phyloP scores from a whole-genome alignment of 1,140 invertebrate species.

The Euura lappo region DNA sequence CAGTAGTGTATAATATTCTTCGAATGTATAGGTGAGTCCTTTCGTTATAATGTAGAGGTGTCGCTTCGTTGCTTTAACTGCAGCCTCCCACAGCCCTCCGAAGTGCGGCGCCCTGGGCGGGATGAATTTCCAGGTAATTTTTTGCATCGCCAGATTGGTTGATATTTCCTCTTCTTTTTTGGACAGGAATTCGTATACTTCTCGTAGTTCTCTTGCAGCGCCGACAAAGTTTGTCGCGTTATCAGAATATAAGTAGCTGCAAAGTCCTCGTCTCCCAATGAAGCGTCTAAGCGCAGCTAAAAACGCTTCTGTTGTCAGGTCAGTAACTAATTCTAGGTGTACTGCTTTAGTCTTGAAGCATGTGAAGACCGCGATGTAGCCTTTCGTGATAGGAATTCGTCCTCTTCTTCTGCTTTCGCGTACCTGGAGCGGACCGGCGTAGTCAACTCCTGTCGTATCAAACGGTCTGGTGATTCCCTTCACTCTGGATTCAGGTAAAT shows the following conservation, averaged over 20 bases:
- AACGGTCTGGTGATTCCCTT: constrained; percentile 34
- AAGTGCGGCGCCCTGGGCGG: constrained; percentile 42
- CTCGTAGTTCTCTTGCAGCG: constrained; percentile 9
- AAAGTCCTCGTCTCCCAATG: constrained; percentile 33
- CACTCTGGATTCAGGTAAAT: constrained; percentile 39
- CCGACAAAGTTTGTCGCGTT: constrained; percentile 46
- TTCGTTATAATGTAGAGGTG: constrained; percentile 26
- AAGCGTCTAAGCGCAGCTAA: constrained; percentile 43
- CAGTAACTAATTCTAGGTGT: constrained; percentile 35
- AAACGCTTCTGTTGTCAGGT: constrained; percentile 40
- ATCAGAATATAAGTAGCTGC: constrained; percentile 35
- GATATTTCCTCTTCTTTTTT: neutral
- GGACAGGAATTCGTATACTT: neutral
- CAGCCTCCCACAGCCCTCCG: constrained; percentile 44
- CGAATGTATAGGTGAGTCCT: constrained; percentile 21
- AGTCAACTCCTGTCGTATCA: constrained; percentile 36
- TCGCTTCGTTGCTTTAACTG: constrained; percentile 35
- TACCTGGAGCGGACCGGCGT: constrained; percentile 38
- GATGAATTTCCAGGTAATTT: constrained; percentile 33
- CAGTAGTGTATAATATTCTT: constrained; percentile 12
- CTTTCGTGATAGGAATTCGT: constrained; percentile 20
- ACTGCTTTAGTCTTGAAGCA: constrained; percentile 34
- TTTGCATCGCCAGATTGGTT: neutral
- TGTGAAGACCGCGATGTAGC: constrained; percentile 34
- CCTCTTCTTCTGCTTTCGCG: constrained; percentile 15